Evolutionary conservation across 2,113 vertebrate genomes (phyloP).

Genomic region (Psilopsiagon aurifrons): DNA sequence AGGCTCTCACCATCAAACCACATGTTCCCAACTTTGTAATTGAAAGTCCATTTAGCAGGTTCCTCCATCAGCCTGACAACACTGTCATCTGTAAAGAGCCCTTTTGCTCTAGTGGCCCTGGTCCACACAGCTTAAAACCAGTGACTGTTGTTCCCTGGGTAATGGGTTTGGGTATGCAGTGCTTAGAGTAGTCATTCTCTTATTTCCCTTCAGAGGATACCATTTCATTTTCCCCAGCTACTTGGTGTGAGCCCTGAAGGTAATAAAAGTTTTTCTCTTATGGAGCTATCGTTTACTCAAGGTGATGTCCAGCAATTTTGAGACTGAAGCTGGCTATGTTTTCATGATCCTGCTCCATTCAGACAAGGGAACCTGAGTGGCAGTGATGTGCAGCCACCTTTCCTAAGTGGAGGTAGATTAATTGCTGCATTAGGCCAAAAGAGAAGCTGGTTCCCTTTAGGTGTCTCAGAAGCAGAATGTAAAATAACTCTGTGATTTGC

Average conservation of each 20-base stretch:
- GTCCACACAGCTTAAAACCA: not conserved
- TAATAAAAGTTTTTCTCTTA: accelerated
- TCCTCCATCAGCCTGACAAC: not conserved
- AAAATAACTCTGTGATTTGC: slow-evolving; percentile 28
- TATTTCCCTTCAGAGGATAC: not conserved
- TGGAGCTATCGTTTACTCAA: accelerated
- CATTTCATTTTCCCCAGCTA: not conserved
- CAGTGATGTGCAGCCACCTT: not conserved
- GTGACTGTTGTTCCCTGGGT: not conserved
- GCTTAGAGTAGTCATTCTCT: not conserved
- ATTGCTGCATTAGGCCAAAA: not conserved
- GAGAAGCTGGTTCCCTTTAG: not conserved
- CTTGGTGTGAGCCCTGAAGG: not conserved
- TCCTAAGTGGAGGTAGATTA: not conserved
- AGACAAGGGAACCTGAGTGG: accelerated
- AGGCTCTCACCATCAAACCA: accelerated
- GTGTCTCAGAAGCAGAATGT: not conserved
- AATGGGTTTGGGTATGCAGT: not conserved
- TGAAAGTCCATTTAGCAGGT: not conserved
- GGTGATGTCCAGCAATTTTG: not conserved
- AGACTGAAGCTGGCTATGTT: accelerated
- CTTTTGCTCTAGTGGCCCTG: not conserved
- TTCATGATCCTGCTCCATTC: not conserved
- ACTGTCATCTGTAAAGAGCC: not conserved
- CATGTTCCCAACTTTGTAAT: accelerated